Evolutionary conservation across 2,797 vertebrate species (phyloP).

Genomic region (Halcyon smyrnensis): DNA sequence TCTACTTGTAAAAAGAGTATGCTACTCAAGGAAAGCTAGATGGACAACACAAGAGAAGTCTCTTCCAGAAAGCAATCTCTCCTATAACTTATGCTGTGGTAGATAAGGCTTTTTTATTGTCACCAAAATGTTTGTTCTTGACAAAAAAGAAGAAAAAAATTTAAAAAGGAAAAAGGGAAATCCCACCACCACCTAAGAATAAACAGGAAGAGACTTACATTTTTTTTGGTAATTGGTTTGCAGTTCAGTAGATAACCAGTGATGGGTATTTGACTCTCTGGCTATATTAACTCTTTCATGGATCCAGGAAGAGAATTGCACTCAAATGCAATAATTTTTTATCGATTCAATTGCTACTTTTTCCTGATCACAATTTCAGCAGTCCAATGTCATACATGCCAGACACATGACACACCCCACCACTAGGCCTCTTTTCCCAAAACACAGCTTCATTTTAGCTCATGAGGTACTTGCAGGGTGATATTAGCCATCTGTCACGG

Average conservation of each 20-base stretch:
- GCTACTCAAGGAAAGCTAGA: background rate
- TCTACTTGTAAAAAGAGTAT: background rate
- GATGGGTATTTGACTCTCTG: background rate
- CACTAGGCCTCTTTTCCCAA: background rate
- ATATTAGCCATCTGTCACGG: conserved; percentile 45
- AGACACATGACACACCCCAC: rapidly evolving
- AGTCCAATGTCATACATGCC: rapidly evolving
- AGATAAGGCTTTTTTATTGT: background rate
- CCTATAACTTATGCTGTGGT: background rate
- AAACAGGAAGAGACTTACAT: background rate
- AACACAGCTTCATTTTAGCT: background rate
- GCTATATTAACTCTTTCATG: background rate
- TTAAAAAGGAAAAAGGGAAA: background rate
- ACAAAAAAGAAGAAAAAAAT: background rate
- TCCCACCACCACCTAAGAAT: too few species aligned
- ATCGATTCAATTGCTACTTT: background rate
- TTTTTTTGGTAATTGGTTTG: background rate
- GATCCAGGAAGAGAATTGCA: background rate
- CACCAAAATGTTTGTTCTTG: background rate
- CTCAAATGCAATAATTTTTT: background rate
- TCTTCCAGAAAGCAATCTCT: background rate
- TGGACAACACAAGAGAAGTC: background rate
- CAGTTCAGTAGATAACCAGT: background rate
- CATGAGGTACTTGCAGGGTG: background rate
- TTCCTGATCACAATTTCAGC: background rate